A percentile compares a stretch with the other conserved stretches of the same genome.
phyloP scores from a whole-genome alignment of 2,113 vertebrate species.

The Bujurquina vittata region DNA sequence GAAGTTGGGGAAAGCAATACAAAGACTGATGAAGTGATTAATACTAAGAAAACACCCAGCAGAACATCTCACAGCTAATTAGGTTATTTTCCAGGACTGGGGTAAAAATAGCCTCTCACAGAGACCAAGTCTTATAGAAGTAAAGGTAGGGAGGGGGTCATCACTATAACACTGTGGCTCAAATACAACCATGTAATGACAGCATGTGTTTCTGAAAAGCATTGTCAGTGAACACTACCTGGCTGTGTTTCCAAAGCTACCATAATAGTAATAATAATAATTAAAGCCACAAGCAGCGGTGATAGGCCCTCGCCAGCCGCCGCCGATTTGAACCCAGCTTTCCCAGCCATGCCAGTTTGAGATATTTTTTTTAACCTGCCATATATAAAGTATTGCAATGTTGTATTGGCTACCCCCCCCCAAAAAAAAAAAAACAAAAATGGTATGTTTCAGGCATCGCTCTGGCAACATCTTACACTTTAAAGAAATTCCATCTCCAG shows the following conservation, averaged over 20 bases:
- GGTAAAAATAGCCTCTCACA: background rate
- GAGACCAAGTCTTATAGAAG: background rate
- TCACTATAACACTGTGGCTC: background rate
- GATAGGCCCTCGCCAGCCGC: no score
- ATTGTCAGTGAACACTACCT: background rate
- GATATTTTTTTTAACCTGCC: no score
- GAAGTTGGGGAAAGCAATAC: background rate
- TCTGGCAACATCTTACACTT: no score
- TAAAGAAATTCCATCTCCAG: no score
- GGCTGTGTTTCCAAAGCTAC: background rate
- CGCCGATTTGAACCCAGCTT: no score
- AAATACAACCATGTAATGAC: background rate
- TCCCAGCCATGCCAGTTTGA: no score
- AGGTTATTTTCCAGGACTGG: background rate
- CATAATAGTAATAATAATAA: background rate
- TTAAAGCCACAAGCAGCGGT: no score
- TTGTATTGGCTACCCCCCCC: no score
- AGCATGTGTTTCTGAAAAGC: background rate
- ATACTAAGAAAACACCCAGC: background rate
- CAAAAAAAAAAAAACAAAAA: no score
- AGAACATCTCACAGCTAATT: background rate
- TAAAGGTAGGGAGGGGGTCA: background rate
- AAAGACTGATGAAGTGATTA: background rate
- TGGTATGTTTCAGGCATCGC: no score
- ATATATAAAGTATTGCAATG: no score